Evolutionary conservation across 2,113 vertebrate genomes (phyloP), one percentile per base, ranked within the genome.

Genomic region (Laticauda laticaudata): DNA sequence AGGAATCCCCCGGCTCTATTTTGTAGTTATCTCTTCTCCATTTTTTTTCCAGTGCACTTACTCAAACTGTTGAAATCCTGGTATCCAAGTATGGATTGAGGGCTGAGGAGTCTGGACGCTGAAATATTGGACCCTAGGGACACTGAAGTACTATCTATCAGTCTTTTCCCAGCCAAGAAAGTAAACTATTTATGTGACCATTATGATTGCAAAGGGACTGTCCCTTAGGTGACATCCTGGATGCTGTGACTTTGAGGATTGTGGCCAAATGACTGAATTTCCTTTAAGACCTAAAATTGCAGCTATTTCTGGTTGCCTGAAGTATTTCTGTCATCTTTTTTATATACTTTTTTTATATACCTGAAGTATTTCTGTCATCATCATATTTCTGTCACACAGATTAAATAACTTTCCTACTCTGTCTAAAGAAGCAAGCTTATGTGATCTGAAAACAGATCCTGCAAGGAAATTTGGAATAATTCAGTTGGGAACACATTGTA

Each of bases 21-120:
- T 0, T 0, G 0, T 55, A 56, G 20, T 85, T 61, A 89, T 29
- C 55, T 95, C 23, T 87, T 6, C 23, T 87, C 4, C 92, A 81
- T 86, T 48, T 12, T 85, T 89, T 93, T 95, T 93, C 21, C 97
- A 99, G 99, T 91, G 99, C 99, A 1, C 96, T 98, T 91, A 95
- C 97, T 3, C 94, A 97, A 0, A 99, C 99, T 0, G 94, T 98
- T 45, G 97, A 98, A 39, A 97, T 98, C 94, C 97, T 99, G 92
- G 95, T 97, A 92, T 96, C 94, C 94, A 99, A 98, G 96, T 98
- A 99, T 0, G 97, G 98, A 64, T 97, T 97, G 89, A 92, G 91
- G 12, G 92, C 91, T 0, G 95, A 57, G 3, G 88, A 92, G 0
- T 43, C 97, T 24, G 96, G 91, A 57, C n/a, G 1, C 0, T 97